phyloP scores from a whole-genome alignment of 2,797 vertebrate species.

The Sternotherus odoratus region DNA sequence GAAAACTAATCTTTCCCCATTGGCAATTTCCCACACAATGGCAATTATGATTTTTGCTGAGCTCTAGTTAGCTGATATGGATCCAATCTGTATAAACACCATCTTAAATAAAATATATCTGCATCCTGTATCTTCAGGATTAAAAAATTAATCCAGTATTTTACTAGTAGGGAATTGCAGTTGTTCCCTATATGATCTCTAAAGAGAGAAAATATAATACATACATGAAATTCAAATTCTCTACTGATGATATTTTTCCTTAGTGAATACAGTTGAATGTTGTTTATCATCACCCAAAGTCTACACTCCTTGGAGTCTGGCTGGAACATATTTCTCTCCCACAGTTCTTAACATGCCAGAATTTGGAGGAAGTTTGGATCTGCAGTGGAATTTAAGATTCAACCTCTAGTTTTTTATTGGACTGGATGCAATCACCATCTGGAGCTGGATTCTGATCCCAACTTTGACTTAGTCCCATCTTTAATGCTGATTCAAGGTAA shows the following conservation, averaged over 20 bases:
- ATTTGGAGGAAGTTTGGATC: background rate
- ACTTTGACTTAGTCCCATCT: background rate
- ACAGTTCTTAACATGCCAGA: background rate
- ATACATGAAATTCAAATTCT: background rate
- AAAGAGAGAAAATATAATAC: background rate
- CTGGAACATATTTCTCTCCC: background rate
- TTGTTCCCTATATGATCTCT: no score
- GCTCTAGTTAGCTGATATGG: no score
- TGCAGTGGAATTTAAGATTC: background rate
- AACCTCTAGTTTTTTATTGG: background rate
- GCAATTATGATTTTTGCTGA: no score
- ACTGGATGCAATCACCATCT: background rate
- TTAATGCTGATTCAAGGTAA: slow-evolving; percentile 3
- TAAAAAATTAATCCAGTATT: no score
- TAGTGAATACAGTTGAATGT: background rate
- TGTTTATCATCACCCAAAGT: background rate
- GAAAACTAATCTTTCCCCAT: no score
- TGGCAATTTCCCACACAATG: no score
- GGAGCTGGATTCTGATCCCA: background rate
- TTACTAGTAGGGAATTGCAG: no score
- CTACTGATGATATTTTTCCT: background rate
- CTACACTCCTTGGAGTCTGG: background rate
- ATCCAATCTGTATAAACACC: no score
- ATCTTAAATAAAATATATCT: no score
- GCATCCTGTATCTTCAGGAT: no score